Conservation (phyloP, 2,888 invertebrate species). For the Epinotia brunnichana region DNA sequence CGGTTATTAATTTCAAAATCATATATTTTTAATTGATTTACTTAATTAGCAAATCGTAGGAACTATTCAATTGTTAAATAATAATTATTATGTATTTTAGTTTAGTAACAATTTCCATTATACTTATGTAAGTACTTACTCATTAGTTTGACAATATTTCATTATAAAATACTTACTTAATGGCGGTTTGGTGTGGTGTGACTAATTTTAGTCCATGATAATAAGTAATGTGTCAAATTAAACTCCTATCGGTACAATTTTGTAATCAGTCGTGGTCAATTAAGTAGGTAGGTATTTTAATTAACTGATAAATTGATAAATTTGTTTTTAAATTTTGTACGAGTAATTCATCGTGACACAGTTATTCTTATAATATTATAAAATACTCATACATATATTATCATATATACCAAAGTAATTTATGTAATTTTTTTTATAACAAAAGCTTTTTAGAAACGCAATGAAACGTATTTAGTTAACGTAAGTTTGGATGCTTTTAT, state of each 20-base stretch:
- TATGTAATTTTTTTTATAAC: too few relatives aligned
- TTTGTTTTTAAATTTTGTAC: neutral
- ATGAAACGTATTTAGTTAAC: neutral
- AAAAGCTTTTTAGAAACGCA: too few relatives aligned
- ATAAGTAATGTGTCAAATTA: constrained; percentile 2
- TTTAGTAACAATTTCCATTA: too few relatives aligned
- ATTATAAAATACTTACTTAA: neutral
- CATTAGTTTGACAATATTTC: neutral
- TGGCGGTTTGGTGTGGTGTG: neutral
- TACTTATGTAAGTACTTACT: neutral
- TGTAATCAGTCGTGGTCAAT: neutral
- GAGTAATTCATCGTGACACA: neutral
- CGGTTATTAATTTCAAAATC: too few relatives aligned
- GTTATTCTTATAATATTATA: neutral
- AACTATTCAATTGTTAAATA: neutral
- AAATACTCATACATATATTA: neutral
- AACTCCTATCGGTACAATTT: neutral
- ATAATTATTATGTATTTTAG: too few relatives aligned
- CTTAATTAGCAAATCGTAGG: neutral
- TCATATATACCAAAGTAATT: too few relatives aligned
- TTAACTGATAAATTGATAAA: neutral
- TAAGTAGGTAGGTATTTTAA: neutral
- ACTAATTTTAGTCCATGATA: neutral
- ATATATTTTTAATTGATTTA: neutral
- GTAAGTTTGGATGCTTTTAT: neutral